Evolutionary conservation across 2,888 invertebrate genomes (phyloP).

Genomic region (Homarus gammarus): DNA sequence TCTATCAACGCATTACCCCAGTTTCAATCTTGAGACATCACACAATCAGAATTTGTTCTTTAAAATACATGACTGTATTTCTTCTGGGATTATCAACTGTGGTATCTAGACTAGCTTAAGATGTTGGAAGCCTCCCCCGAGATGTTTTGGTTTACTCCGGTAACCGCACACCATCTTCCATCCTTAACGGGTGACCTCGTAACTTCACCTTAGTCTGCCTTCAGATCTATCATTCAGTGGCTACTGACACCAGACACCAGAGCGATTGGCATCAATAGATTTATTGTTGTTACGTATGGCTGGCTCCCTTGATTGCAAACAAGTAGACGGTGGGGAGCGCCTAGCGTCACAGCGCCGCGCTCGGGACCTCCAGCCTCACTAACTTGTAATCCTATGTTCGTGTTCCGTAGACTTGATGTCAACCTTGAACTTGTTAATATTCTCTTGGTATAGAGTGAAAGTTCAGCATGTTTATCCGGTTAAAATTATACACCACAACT

Average conservation of each 20-base stretch:
- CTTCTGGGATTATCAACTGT: too few species aligned
- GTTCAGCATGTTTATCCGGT: background rate
- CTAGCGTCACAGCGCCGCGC: background rate
- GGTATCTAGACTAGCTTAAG: too few species aligned
- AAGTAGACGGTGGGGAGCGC: background rate
- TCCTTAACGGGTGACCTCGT: background rate
- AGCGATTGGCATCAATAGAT: conserved; percentile 33
- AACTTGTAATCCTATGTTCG: too few species aligned
- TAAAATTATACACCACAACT: conserved; percentile 1
- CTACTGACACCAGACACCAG: conserved; percentile 23
- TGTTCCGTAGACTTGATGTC: conserved; percentile 7
- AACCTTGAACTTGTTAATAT: conserved; percentile 14
- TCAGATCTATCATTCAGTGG: background rate
- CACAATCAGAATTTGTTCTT: too few species aligned
- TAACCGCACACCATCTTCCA: too few species aligned
- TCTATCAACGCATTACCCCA: too few species aligned
- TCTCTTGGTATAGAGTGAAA: conserved; percentile 29
- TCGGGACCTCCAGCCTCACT: background rate
- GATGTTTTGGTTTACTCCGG: too few species aligned
- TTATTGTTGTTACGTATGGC: conserved; percentile 30
- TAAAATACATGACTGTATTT: too few species aligned
- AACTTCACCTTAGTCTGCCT: background rate
- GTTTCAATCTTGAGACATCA: too few species aligned
- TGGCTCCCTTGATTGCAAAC: conserved; percentile 18
- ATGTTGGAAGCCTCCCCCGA: too few species aligned